Evolutionary conservation across 2,888 invertebrate species (phyloP).

Genomic region (Odontomyia ornata): DNA sequence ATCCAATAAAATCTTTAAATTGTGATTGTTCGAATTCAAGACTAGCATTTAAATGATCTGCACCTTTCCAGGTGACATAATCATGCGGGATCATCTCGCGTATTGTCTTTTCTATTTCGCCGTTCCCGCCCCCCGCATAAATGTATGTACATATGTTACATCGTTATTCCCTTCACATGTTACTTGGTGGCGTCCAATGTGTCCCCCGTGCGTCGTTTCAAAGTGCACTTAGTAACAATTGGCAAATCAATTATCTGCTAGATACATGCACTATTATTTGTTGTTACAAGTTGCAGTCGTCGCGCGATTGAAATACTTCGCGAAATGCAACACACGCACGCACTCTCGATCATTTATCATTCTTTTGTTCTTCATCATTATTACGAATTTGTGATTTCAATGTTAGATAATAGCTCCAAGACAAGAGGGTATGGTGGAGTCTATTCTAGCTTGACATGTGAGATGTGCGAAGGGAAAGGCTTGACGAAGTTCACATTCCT

Average conservation of each 20-base stretch:
- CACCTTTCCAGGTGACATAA: constrained; percentile 40
- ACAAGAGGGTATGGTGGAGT: not conserved
- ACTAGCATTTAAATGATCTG: constrained; percentile 29
- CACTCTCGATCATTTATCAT: constrained; percentile 17
- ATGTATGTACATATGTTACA: no score
- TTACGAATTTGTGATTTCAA: constrained; percentile 19
- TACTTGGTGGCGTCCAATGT: no score
- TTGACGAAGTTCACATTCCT: not conserved
- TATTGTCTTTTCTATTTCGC: constrained; percentile 7
- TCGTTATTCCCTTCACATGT: no score
- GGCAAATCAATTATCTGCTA: constrained; percentile 35
- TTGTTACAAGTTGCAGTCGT: constrained; percentile 14
- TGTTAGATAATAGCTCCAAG: constrained; percentile 18
- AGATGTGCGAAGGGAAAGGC: not conserved
- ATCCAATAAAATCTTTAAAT: not conserved
- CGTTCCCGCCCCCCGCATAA: not conserved
- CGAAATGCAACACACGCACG: constrained; percentile 25
- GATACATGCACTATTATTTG: constrained; percentile 7
- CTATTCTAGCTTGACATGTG: not conserved
- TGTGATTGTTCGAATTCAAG: not conserved
- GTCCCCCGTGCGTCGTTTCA: not conserved
- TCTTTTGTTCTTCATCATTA: constrained; percentile 20
- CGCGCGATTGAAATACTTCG: not conserved
- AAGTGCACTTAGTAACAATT: constrained; percentile 24
- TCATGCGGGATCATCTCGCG: constrained; percentile 20